A percentile compares a stretch with the other conserved stretches of the same genome.
phyloP scores from a whole-genome alignment of 2,113 vertebrate genomes.

The Cynopterus brachyotis region DNA sequence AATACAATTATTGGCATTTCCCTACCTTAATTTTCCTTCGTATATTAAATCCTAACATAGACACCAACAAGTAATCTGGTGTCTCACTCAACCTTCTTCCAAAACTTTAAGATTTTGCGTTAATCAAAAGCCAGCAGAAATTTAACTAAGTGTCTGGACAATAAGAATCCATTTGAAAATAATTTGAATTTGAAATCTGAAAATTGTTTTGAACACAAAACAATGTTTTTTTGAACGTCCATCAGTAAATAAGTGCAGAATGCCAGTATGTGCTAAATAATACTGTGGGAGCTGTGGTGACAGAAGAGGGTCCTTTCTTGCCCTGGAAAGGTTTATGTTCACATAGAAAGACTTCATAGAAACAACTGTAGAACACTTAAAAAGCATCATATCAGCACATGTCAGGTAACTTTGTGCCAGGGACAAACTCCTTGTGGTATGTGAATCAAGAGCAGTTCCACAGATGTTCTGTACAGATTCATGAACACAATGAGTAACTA shows the following conservation, averaged over 20 bases:
- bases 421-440: not conserved
- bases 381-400: not conserved
- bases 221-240: not conserved
- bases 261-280: not conserved
- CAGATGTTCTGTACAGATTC: not conserved
- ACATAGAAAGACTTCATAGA: not conserved
- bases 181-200: not conserved
- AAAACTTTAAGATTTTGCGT: not conserved
- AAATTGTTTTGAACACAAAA: not conserved
- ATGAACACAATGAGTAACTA: not conserved
- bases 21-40: not conserved
- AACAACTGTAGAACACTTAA: not conserved
- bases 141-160: not conserved
- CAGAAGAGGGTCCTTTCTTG: fast-evolving
- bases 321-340: not conserved
- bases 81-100: not conserved
- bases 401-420: not conserved
- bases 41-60: not conserved
- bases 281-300: fast-evolving
- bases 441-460: not conserved
- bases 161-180: not conserved
- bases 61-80: not conserved
- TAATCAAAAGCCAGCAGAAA: not conserved
- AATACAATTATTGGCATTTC: not conserved
- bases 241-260: not conserved